A percentile compares a stretch with the other conserved stretches of the same genome.
Conservation (phyloP, 2,888 invertebrate genomes). For the Acrobasis suavella region DNA sequence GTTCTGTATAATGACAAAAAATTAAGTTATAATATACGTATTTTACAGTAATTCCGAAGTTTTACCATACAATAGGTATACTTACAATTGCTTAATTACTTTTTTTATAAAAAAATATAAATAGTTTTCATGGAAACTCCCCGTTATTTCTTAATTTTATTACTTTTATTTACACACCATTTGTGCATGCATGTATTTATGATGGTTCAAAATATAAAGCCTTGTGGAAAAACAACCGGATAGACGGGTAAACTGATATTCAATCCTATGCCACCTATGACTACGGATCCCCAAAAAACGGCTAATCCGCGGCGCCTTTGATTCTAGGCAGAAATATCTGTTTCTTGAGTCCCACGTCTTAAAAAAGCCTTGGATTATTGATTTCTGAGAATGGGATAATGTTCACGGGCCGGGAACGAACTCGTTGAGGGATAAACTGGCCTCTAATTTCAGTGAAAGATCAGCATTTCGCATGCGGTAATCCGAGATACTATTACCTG, state of each 20-base stretch:
- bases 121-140: too few relatives aligned
- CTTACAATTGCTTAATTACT: too few relatives aligned
- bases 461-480: slow-evolving; percentile 56
- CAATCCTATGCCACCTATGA: background rate
- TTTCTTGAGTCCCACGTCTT: slow-evolving; percentile 66
- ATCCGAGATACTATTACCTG: slow-evolving; percentile 66
- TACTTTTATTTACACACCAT: too few relatives aligned
- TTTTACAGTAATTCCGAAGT: too few relatives aligned
- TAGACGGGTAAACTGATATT: too few relatives aligned
- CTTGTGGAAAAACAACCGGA: background rate
- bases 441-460: slow-evolving; percentile 69
- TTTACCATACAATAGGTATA: too few relatives aligned
- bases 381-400: slow-evolving; percentile 77
- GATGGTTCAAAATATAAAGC: too few relatives aligned
- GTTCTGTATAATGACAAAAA: background rate
- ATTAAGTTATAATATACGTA: too few relatives aligned
- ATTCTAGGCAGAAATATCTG: slow-evolving; percentile 66
- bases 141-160: too few relatives aligned
- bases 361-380: slow-evolving; percentile 76
- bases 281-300: slow-evolving; percentile 49
- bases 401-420: slow-evolving; percentile 69
- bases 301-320: slow-evolving; percentile 79
- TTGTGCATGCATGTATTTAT: too few relatives aligned
- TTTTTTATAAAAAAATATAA: too few relatives aligned
- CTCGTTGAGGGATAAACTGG: slow-evolving; percentile 75